Base-by-base conservation (phyloP, 1,140 invertebrate genomes). In the Zaprionus inermis region DNA sequence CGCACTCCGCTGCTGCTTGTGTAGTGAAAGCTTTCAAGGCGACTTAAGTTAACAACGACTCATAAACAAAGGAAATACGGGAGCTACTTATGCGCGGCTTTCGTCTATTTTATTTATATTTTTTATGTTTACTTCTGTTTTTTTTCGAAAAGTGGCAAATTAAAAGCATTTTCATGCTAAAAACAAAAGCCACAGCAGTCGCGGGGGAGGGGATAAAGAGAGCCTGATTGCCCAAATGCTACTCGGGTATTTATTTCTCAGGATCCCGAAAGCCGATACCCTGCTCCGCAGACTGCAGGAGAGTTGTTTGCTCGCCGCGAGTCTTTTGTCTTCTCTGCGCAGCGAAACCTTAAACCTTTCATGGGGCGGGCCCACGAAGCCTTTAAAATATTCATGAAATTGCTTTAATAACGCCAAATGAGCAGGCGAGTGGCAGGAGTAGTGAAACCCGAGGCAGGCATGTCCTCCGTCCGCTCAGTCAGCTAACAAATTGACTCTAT, bases 321-420 rank as follows among this genome's bases (percentile, higher is more conserved):
- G 14, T n/a, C n/a, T n/a, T n/a, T n/a, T n/a, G n/a, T n/a, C n/a
- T n/a, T n/a, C n/a, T n/a, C n/a, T n/a, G n/a, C 12, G 34, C 66
- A 24, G 51, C 46, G 83, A 89, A 83, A 89, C 66, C 78, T 70
- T 84, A 88, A 88, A 88, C 83, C 84, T 88, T 84, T 89, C 84
- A 67, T 68, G 56, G 41, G 51, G 28, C 49, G 55, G 24, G n/a
- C 20, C 22, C 54, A 46, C 55, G 79, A 75, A 84, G 73, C 84
- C 78, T 72, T 84, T 89, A 89, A 88, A 88, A 89, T 88, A 88
- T 88, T 88, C 80, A 88, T 88, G 78, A 84, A 84, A 88, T 89
- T 78, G 84, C 84, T 89, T 88, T 88, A 88, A 84, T 88, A 88
- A 88, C 80, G 80, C 61, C 60, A 88, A 88, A 88, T 83, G 80